Evolutionary conservation across 2,888 invertebrate genomes (phyloP).

Genomic region (Drosophila anomelani): DNA sequence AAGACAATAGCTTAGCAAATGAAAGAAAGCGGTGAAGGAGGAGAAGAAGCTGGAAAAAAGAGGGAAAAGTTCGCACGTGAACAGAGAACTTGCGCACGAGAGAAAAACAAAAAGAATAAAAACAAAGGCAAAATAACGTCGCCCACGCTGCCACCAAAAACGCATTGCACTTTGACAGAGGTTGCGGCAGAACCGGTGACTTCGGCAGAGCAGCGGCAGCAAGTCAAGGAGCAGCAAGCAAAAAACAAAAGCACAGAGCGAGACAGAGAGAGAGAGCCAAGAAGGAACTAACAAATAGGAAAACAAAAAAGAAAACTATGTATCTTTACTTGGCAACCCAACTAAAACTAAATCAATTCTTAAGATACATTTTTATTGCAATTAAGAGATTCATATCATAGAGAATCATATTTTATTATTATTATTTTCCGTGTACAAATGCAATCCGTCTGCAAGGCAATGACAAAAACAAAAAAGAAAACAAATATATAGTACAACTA

Average conservation of each 20-base stretch:
- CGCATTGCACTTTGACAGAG: constrained; percentile 74
- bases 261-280: constrained; percentile 4
- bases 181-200: constrained; percentile 22
- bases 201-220: constrained; percentile 30
- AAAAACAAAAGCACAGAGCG: constrained; percentile 12
- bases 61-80: constrained; percentile 36
- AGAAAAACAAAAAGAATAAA: constrained; percentile 40
- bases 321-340: not conserved
- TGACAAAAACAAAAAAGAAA: constrained; percentile 57
- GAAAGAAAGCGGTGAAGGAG: constrained; percentile 12
- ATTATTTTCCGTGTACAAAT: constrained; percentile 43
- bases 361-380: no score
- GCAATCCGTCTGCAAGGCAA: constrained; percentile 64
- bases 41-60: not conserved
- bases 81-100: constrained; percentile 69
- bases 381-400: no score
- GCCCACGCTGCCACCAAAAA: constrained; percentile 64
- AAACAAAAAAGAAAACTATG: constrained; percentile 2
- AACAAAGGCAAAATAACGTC: constrained; percentile 25
- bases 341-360: not conserved
- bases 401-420: no score
- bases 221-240: constrained; percentile 43
- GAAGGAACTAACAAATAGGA: constrained; percentile 49
- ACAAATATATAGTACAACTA: constrained; percentile 65
- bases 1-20: constrained; percentile 21